Evolutionary conservation across 2,113 vertebrate species (phyloP), one percentile per base, ranked within the genome.

Genomic region (Peromyscus leucopus): DNA sequence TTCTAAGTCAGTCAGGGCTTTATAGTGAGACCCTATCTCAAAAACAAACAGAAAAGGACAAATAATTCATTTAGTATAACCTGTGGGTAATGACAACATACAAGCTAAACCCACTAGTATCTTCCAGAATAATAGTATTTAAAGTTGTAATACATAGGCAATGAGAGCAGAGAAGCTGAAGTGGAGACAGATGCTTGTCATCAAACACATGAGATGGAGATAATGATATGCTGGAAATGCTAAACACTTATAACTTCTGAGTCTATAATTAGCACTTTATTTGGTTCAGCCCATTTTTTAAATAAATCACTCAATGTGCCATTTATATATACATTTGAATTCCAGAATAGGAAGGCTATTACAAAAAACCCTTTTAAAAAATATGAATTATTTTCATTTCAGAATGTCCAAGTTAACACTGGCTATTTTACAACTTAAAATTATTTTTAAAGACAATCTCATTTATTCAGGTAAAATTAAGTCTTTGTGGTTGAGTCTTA

Each of bases 331-430:
- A 79, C n/a, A 91, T 91, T 67, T 94, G 51, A 96, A 95, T 94
- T 2, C 21, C 61, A 96, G 46, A 79, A 90, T 94, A 28, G 65
- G 33, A 96, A 93, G 86, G 13, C 55, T 91, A 61, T 67, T 91
- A 61, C 48, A 72, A 93, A 89, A 48, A 31, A 28, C 1, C 3
- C 21, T 21, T 17, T 74, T 91, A 24, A 42, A 92, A 76, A 82
- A 55, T 16, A 76, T 28, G 65, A 93, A 92, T 61, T 12, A 91
- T 65, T 96, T 96, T 97, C 83, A 96, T 67, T 95, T 97, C 84
- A 93, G 65, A 71, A n/a, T 72, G 63, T n/a, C 19, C 51, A 82
- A 42, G 10, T 78, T 78, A 85, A 96, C 61, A 93, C 0, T 59
- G 39, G 39, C 74, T 19, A 85, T 84, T 96, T 96, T 59, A 95